phyloP scores from a whole-genome alignment of 1,140 invertebrate species.

The Anoplophora glabripennis region DNA sequence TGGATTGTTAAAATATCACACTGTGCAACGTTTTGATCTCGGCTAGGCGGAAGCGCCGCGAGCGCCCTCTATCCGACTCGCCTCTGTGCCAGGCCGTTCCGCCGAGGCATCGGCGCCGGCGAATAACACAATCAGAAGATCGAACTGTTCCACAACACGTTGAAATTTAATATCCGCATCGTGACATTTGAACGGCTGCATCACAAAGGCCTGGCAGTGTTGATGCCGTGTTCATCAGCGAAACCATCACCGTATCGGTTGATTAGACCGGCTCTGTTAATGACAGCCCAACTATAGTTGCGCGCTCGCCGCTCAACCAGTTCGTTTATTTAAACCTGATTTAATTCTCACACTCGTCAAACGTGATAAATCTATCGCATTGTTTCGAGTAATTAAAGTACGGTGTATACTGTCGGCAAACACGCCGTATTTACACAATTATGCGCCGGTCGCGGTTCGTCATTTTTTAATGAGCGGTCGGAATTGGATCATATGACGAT shows the following conservation, averaged over 20 bases:
- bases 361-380: conserved; percentile 4
- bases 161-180: conserved; percentile 25
- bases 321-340: conserved; percentile 23
- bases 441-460: too few species aligned
- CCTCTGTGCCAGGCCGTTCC: too few species aligned
- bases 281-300: conserved; percentile 15
- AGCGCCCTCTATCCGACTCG: too few species aligned
- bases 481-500: too few species aligned
- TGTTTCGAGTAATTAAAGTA: conserved; percentile 10
- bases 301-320: conserved; percentile 1
- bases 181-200: conserved; percentile 23
- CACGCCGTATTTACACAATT: too few species aligned
- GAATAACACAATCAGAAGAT: neutral
- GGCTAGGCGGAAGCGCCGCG: too few species aligned
- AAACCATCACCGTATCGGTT: conserved; percentile 19
- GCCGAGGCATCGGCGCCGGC: neutral
- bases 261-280: conserved; percentile 23
- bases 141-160: conserved; percentile 13
- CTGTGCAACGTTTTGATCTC: too few species aligned
- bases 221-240: conserved; percentile 21
- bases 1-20: too few species aligned
- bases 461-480: too few species aligned
- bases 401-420: too few species aligned
- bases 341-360: conserved; percentile 18
- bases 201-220: conserved; percentile 21